Evolutionary conservation across 2,113 vertebrate species (phyloP).

Genomic region (Callaeas wilsoni): DNA sequence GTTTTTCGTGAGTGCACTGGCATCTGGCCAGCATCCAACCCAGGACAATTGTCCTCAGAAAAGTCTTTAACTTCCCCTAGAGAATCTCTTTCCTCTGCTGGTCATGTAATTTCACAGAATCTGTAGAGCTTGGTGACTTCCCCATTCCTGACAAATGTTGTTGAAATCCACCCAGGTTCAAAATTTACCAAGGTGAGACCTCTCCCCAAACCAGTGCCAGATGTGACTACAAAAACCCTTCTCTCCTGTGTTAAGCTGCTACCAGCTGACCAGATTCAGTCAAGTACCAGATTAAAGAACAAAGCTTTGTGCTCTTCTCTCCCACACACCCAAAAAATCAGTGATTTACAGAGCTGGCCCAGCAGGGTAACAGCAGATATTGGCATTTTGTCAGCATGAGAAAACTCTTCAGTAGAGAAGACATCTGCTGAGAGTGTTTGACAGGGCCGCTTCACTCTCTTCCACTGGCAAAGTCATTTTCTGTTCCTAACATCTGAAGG

Average conservation of each 20-base stretch:
- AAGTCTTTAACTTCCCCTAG: not conserved
- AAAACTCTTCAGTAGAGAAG: not conserved
- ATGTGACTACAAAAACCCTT: not conserved
- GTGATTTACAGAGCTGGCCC: not conserved
- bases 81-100: not conserved
- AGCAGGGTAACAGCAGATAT: not conserved
- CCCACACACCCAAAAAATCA: not conserved
- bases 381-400: not conserved
- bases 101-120: not conserved
- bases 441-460: not conserved
- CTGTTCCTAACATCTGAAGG: not conserved
- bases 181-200: not conserved
- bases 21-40: too few relatives aligned
- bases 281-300: not conserved
- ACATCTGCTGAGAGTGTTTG: not conserved
- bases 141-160: not conserved
- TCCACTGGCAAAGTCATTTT: not conserved
- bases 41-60: too few relatives aligned
- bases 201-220: not conserved
- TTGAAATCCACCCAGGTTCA: not conserved
- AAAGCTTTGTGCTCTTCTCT: not conserved
- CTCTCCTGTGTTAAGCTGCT: not conserved
- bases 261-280: not conserved
- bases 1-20: too few relatives aligned
- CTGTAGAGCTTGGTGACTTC: not conserved